A percentile compares a stretch with the other conserved stretches of the same genome.
Evolutionary conservation across 2,797 vertebrate genomes (phyloP).

Genomic region (Trematomus bernacchii): DNA sequence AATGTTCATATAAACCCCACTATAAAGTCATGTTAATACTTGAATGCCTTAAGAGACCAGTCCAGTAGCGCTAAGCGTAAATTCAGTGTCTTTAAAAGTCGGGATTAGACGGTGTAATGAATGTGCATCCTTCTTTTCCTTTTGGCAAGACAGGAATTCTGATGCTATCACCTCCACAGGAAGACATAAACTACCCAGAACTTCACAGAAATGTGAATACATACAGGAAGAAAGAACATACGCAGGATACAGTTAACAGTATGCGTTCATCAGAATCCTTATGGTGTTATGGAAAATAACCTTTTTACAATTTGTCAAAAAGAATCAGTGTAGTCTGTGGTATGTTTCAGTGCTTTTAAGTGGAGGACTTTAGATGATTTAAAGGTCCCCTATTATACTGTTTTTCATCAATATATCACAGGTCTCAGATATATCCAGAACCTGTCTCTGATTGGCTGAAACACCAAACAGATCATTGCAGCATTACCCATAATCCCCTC

Average conservation of each 20-base stretch:
- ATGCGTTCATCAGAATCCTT: constrained; percentile 25
- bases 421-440: too few species aligned
- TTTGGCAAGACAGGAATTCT: constrained; percentile 73
- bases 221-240: constrained; percentile 42
- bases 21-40: too few species aligned
- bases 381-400: not conserved
- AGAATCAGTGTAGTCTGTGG: not conserved
- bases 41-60: too few species aligned
- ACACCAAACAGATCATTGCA: too few species aligned
- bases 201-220: constrained; percentile 47
- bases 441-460: too few species aligned
- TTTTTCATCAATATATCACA: too few species aligned
- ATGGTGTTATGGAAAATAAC: not conserved
- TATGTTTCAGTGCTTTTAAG: not conserved
- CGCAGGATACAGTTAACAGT: constrained; percentile 43
- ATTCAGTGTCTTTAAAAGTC: too few species aligned
- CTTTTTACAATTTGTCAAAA: not conserved
- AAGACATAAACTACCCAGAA: constrained; percentile 75
- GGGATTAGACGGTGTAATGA: too few species aligned
- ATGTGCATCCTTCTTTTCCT: too few species aligned
- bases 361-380: not conserved
- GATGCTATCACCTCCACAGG: constrained; percentile 83
- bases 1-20: too few species aligned
- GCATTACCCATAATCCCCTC: too few species aligned
- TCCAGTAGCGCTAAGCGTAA: too few species aligned